Evolutionary conservation across 2,888 invertebrate species (phyloP), one percentile per base, ranked within the genome.

Genomic region (Lysandra coridon): DNA sequence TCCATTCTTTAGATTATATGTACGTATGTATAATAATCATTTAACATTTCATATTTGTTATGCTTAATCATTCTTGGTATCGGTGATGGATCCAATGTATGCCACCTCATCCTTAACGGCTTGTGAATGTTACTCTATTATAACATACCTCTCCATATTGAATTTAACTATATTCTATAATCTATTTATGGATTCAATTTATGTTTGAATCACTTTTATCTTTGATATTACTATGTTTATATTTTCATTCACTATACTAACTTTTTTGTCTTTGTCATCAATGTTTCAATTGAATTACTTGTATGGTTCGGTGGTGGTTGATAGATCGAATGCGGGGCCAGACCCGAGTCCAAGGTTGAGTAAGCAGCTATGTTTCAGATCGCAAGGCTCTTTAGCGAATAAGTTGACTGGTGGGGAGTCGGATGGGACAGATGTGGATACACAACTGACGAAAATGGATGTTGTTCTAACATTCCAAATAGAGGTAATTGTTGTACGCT

Each of bases 401-500:
- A 98, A 98, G 95, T 95, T 98, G 92, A 99, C 99, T 91, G 99
- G 99, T 87, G 99, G 99, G 87, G 98, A 98, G 83, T 98, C 98
- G 78, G 99, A 99, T 90, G 97, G 98, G 77, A 99, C 99, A 79
- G 99, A 99, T 90, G 98, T 97, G 86, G 99, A 99, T 92, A 97
- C 99, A 78, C 98, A 98, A 88, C 96, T 99, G 82, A 99, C 99
- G 83, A 99, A 99, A 96, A 96, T 99, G 95, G 99, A 99, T 95
- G 99, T 99, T 85, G 99, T 99, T 80, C 96, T 99, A 85, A 98
- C 98, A 82, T 99, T 99, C 95, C 98, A 98, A 91, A 96, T 99
- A 84, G 99, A 99, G 97, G 98, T 98, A 95, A 95, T 89, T 75
- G 40, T 37, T 73, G 53, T 74, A 44, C n/a, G 40, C 74, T 44